Base-by-base conservation (phyloP, 1,140 invertebrate genomes). In the Cataglyphis hispanica region DNA sequence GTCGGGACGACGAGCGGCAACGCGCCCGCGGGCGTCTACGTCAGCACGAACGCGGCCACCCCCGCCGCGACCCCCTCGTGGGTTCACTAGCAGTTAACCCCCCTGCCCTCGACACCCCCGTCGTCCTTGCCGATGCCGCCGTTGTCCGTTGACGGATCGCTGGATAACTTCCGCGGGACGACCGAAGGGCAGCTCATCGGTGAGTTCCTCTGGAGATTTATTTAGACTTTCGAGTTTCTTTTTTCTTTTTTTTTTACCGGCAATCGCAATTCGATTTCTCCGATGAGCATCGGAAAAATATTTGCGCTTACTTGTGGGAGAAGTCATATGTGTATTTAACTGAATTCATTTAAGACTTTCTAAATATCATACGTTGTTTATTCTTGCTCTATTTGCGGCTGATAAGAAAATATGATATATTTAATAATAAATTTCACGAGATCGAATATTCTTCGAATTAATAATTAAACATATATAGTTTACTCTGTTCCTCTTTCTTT, bases 61-160 rank as follows among this genome's bases (percentile, higher is more conserved):
- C 94, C 96, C 74, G 95, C 96, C 50, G 96, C 96, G 60, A 94
- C 96, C 87, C 96, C 96, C 69, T 97, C 96, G 5, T 97, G 97
- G 96, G 96, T 97, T 92, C 96, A 97, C 95, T 97, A 96, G 95
- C 95, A 94, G 86, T 94, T 92, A 92, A 87, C 86, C 81, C 91
- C 90, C 90, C 76, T 91, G 86, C 92, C 92, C 91, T 93, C 93
- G 91, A 91, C 91, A 91, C 91, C 92, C 67, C 91, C 89, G 56
- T 90, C 91, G 84, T 83, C 81, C 76, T 75, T 86, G 88, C 86
- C 86, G 74, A 77, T 77, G 46, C 58, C 85, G 80, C 58, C 76
- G 69, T 89, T 80, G 84, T 84, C 87, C 80, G 31, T 31, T 31
- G 91, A 91, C 91, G 75, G 92, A 91, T 89, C 90, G 92, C 87